A percentile compares a stretch with the other conserved stretches of the same genome.
These are phyloP conservation scores for Ceryle rudis DNA, from an alignment of 2,797 vertebrate genomes.

Conservation along the genomic window DNA sequence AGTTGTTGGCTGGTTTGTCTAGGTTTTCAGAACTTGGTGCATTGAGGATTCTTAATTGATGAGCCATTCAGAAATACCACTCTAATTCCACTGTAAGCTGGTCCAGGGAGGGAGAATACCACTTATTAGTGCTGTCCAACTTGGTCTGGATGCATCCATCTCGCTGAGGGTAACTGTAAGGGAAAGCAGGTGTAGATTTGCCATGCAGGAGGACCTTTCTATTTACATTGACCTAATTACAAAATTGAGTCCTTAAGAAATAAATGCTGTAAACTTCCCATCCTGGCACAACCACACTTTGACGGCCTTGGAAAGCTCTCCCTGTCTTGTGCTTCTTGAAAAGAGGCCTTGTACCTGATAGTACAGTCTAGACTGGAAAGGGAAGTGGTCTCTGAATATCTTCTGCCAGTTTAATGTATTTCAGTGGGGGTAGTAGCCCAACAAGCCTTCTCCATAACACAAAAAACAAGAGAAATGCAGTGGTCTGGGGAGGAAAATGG, in stretches of 20 bases:
- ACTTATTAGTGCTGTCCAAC: background rate
- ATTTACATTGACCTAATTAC: background rate
- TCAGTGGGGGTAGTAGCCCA: background rate
- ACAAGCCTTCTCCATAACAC: background rate
- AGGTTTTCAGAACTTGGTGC: background rate
- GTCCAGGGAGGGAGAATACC: background rate
- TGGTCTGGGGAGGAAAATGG: background rate
- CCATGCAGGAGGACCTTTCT: background rate
- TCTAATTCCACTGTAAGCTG: background rate
- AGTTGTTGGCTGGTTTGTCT: background rate
- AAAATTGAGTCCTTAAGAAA: background rate
- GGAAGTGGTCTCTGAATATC: background rate
- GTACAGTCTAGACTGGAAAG: background rate
- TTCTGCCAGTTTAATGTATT: background rate
- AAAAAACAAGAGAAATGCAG: background rate
- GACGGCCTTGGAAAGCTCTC: background rate
- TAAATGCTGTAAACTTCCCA: background rate
- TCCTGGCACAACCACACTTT: background rate
- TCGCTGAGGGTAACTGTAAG: background rate
- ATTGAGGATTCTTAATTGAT: background rate
- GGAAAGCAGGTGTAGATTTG: background rate
- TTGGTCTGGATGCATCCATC: background rate
- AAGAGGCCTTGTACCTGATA: background rate
- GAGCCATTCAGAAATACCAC: background rate
- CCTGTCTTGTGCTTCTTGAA: background rate